Evolutionary conservation across 2,797 vertebrate species (phyloP), one percentile per base, ranked within the genome.

Genomic region (Chromis chromis): DNA sequence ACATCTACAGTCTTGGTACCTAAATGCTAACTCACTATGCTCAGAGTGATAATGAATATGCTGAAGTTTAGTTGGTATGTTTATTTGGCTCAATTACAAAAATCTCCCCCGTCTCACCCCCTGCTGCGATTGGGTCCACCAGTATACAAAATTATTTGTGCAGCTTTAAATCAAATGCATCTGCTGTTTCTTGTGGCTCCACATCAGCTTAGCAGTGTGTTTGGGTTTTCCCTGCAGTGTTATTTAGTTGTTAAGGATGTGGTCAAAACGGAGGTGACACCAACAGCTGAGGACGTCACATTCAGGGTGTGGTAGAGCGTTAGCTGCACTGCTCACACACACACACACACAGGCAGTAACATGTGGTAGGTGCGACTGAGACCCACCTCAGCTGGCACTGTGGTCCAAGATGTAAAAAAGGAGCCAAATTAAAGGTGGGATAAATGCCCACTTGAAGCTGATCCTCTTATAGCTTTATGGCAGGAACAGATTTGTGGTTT

Each of bases 401-500:
- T 59, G 67, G 63, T 73, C 74, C 50, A 27, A 21, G 50, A 64
- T 13, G 50, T 67, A 61, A 72, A 60, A 57, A 54, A 57, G 10
- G 17, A 57, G 55, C 22, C 27, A 74, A 86, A 85, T 90, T 82
- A 84, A 87, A 86, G 67, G 78, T 79, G 75, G 86, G 81, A 73
- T 66, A 16, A 66, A 60, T 46, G 71, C 67, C 68, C 33, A 73
- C 55, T 79, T 53, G 25, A 72, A 54, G 61, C 60, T 28, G 39
- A 76, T 81, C 73, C 77, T 50, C 55, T 60, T 72, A 55, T 48
- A 74, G 71, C 63, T 78, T 79, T 49, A 79, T 82, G 66, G 75
- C 81, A 70, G 86, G 80, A 88, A 56, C 84, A 88, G 81, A 79
- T 57, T 25, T 86, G 85, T 52, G 84, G 86, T 87, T 89, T 78